Evolutionary conservation across 2,113 vertebrate genomes (phyloP).

Genomic region (Lipophrys pholis): DNA sequence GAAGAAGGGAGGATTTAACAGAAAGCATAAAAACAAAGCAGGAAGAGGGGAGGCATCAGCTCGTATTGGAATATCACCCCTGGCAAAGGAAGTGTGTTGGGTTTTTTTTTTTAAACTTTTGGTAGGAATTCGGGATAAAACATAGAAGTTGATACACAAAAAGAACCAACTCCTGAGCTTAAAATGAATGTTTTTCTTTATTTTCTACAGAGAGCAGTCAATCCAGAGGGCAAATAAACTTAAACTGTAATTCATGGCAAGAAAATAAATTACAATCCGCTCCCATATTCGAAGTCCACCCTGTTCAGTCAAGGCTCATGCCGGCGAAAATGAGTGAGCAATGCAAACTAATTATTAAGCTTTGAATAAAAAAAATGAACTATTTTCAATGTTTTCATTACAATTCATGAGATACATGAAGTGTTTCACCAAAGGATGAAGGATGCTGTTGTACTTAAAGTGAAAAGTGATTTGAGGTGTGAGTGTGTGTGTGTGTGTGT

Average conservation of each 20-base stretch:
- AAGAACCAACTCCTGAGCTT: constrained; percentile 16
- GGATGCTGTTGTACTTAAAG: constrained; percentile 50
- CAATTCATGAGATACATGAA: constrained; percentile 55
- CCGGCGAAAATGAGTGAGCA: constrained; percentile 28
- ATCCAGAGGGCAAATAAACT: constrained; percentile 19
- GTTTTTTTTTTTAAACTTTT: constrained; percentile 18
- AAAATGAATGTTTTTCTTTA: constrained; percentile 1
- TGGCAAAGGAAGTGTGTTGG: constrained; percentile 12
- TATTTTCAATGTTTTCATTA: constrained; percentile 50
- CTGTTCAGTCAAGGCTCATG: constrained; percentile 10
- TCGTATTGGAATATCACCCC: constrained; percentile 23
- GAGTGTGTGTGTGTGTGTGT: neutral
- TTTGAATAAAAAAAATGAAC: constrained; percentile 26
- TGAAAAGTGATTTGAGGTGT: constrained; percentile 44
- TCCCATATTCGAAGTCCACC: constrained; percentile 6
- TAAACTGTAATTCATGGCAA: constrained; percentile 34
- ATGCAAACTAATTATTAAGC: constrained; percentile 25
- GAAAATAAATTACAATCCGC: constrained; percentile 1
- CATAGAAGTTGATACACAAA: constrained; percentile 21
- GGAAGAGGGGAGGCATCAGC: constrained; percentile 22
- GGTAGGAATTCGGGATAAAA: constrained; percentile 29
- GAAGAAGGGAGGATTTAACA: constrained; percentile 29
- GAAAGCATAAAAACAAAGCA: constrained; percentile 31
- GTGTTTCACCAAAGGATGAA: constrained; percentile 52
- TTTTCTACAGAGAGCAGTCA: constrained; percentile 17